Evolutionary conservation across 2,113 vertebrate genomes (phyloP).

Genomic region (Syngnathus typhle): DNA sequence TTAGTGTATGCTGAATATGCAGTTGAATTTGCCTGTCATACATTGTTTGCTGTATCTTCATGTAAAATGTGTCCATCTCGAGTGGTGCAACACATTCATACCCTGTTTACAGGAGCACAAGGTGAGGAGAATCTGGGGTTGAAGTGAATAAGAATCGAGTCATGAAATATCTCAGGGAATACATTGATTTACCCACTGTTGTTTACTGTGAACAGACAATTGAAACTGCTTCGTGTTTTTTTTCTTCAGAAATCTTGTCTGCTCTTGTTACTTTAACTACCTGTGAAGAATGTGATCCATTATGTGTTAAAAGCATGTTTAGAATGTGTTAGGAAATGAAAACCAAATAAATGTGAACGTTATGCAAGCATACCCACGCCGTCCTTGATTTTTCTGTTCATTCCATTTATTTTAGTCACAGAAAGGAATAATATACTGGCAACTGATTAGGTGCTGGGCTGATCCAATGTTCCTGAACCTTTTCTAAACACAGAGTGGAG

Average conservation of each 20-base stretch:
- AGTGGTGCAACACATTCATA: slow-evolving; percentile 1
- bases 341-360: slow-evolving; percentile 98
- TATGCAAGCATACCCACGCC: slow-evolving; percentile 71
- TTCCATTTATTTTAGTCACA: background rate
- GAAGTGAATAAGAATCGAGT: slow-evolving; percentile 14
- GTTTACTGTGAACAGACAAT: slow-evolving; percentile 27
- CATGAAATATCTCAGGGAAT: slow-evolving; percentile 53
- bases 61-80: background rate
- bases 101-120: slow-evolving; percentile 28
- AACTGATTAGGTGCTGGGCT: slow-evolving; percentile 4
- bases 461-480: slow-evolving; percentile 1
- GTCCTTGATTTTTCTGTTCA: slow-evolving; percentile 4
- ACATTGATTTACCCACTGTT: slow-evolving; percentile 25
- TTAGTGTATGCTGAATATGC: background rate
- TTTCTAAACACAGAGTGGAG: background rate
- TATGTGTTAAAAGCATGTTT: slow-evolving; percentile 97
- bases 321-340: slow-evolving; percentile 92
- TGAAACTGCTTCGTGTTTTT: slow-evolving; percentile 42
- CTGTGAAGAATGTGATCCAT: slow-evolving; percentile 97
- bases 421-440: background rate
- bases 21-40: background rate
- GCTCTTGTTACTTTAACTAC: slow-evolving; percentile 90
- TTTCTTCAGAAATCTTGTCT: slow-evolving; percentile 67
- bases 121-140: slow-evolving; percentile 14
- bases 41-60: background rate